A percentile compares a stretch with the other conserved stretches of the same genome.
Conservation (phyloP, 2,797 vertebrate genomes). For the Rhynchonycteris naso region DNA sequence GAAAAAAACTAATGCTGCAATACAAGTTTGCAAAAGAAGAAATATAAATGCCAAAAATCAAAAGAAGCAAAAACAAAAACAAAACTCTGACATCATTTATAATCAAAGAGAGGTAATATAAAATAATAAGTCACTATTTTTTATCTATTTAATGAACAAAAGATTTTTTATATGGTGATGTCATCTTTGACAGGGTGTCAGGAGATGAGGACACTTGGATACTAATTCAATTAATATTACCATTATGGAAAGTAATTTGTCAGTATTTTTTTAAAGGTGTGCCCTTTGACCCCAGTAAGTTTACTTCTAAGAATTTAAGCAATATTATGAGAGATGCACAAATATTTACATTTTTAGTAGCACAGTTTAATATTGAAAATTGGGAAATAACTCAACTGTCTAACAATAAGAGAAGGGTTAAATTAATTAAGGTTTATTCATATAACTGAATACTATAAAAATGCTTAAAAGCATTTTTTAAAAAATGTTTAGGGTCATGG, state of each 20-base stretch:
- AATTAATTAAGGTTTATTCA: slow-evolving; percentile 35
- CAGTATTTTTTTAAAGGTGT: slow-evolving; percentile 15
- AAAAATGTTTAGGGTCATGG: neutral
- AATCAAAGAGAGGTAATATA: slow-evolving; percentile 31
- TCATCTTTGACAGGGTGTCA: neutral
- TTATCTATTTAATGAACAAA: slow-evolving; percentile 1
- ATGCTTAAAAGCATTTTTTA: slow-evolving; percentile 19
- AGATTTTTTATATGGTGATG: neutral
- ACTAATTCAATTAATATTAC: neutral
- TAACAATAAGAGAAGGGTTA: neutral
- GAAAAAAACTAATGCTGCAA: neutral
- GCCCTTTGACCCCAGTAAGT: slow-evolving; percentile 14
- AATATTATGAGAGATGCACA: slow-evolving; percentile 45
- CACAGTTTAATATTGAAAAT: slow-evolving; percentile 52
- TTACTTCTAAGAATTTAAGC: slow-evolving; percentile 56
- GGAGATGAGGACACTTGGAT: neutral
- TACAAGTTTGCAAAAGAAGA: slow-evolving; percentile 27
- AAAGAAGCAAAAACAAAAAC: neutral
- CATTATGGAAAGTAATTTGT: slow-evolving; percentile 10
- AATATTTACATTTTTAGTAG: slow-evolving; percentile 45
- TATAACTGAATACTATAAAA: slow-evolving; percentile 28
- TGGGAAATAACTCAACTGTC: slow-evolving; percentile 16
- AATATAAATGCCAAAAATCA: neutral
- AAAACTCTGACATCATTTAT: neutral
- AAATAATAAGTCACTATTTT: slow-evolving; percentile 34